A percentile compares a stretch with the other conserved stretches of the same genome.
phyloP scores from a whole-genome alignment of 2,797 vertebrate genomes.

The Lagocephalus sceleratus region DNA sequence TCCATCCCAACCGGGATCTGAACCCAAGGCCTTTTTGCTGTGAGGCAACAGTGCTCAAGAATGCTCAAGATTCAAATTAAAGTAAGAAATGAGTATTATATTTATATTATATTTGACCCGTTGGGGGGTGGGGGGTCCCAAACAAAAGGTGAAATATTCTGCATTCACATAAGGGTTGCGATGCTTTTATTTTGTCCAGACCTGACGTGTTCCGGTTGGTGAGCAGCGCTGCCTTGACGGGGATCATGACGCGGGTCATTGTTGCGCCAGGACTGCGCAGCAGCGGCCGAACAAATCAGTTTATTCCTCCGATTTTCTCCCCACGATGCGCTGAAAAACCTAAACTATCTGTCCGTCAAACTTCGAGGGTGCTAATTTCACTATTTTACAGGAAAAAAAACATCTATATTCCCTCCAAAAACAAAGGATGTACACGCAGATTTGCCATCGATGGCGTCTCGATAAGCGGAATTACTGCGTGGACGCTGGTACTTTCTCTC shows the following conservation, averaged over 20 bases:
- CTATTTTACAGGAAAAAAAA: too few species aligned
- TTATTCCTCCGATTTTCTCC: not conserved
- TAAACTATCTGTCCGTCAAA: not conserved
- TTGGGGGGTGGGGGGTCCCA: too few species aligned
- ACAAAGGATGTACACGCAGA: too few species aligned
- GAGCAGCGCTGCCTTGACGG: not conserved
- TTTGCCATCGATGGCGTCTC: not conserved
- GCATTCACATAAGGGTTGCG: too few species aligned
- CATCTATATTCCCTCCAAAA: too few species aligned
- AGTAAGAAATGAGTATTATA: too few species aligned
- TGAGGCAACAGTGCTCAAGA: too few species aligned
- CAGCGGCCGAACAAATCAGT: not conserved
- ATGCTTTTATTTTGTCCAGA: not conserved
- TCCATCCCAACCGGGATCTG: too few species aligned
- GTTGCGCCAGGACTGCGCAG: constrained; percentile 13
- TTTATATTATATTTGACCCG: too few species aligned
- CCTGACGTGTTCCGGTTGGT: not conserved
- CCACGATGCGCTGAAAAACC: not conserved
- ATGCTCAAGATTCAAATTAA: too few species aligned
- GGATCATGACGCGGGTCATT: not conserved
- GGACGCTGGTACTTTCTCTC: constrained; percentile 43
- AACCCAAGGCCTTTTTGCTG: too few species aligned
- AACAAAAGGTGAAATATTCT: too few species aligned
- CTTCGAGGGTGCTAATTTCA: not conserved
- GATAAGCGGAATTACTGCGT: constrained; percentile 4